These are phyloP conservation scores for Nymphicus hollandicus DNA, from an alignment of 2,113 vertebrate genomes.

Conservation along the genomic window DNA sequence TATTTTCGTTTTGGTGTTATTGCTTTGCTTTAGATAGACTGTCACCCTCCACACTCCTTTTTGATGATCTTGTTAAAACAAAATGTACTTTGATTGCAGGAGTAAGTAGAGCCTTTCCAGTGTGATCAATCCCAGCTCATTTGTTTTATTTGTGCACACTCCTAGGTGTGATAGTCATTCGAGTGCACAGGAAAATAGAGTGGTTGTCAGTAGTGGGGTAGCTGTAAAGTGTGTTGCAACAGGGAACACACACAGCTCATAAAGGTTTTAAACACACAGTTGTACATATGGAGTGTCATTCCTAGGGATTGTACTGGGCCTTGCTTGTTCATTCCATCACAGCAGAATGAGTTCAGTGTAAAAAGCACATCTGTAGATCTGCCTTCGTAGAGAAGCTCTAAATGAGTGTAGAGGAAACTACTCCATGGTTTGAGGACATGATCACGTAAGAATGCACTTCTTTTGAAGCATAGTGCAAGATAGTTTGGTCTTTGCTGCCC, in stretches of 20 bases:
- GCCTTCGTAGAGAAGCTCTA: not conserved
- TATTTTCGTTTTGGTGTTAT: not conserved
- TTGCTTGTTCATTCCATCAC: not conserved
- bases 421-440: not conserved
- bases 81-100: not conserved
- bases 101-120: not conserved
- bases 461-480: not conserved
- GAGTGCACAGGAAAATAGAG: not conserved
- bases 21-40: not conserved
- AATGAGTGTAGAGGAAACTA: not conserved
- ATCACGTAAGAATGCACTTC: accelerated
- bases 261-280: not conserved
- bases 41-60: not conserved
- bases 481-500: not conserved
- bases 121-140: not conserved
- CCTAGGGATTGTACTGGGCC: not conserved
- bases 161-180: not conserved
- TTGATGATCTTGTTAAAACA: not conserved
- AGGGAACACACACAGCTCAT: not conserved
- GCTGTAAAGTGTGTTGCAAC: not conserved
- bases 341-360: not conserved
- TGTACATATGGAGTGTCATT: not conserved
- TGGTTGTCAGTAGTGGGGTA: not conserved
- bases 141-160: not conserved
- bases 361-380: not conserved